phyloP scores from a whole-genome alignment of 1,140 invertebrate species.

The Cotesia chilonis region DNA sequence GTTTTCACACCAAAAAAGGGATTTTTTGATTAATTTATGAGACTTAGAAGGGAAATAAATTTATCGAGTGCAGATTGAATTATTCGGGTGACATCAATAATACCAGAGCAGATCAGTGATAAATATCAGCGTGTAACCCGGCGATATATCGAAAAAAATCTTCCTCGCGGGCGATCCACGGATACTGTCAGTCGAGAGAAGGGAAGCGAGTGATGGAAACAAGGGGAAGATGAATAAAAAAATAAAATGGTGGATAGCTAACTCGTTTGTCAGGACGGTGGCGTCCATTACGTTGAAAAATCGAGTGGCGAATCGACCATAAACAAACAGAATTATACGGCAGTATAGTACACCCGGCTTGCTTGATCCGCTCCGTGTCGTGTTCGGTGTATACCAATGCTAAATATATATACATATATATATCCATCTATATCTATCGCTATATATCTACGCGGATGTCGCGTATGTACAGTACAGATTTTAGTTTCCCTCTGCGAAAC shows the following conservation, averaged over 20 bases:
- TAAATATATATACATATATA: conserved; percentile 29
- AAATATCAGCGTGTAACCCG: too few species aligned
- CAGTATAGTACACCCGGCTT: conserved; percentile 36
- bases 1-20: too few species aligned
- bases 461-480: conserved; percentile 48
- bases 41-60: too few species aligned
- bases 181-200: neutral
- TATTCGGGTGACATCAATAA: too few species aligned
- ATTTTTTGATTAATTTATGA: too few species aligned
- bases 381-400: conserved; percentile 43
- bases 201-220: neutral
- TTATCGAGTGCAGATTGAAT: too few species aligned
- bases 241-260: conserved; percentile 38
- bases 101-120: too few species aligned
- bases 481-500: conserved; percentile 39
- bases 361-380: conserved; percentile 52
- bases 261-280: conserved; percentile 58
- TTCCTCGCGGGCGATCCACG: too few species aligned
- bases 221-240: conserved; percentile 37
- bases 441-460: conserved; percentile 35
- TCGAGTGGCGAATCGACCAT: conserved; percentile 58
- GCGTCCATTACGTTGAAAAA: conserved; percentile 63
- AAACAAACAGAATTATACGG: conserved; percentile 65
- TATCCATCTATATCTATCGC: too few species aligned
- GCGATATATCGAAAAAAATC: too few species aligned